Base-by-base conservation (phyloP, 2,113 vertebrate genomes). In the Gobio gobio region DNA sequence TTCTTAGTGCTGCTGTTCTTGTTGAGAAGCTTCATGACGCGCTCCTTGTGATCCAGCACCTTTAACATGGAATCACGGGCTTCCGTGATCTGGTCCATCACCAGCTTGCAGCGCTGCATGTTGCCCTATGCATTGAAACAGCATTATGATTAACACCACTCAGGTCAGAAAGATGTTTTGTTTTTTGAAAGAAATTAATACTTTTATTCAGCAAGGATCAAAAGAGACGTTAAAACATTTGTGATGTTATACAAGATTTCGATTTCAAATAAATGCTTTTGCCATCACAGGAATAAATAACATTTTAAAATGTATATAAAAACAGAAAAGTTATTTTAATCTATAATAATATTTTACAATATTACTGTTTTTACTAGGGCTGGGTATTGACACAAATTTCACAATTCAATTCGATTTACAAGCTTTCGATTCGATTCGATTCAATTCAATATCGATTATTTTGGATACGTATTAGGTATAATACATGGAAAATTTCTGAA, bases 1-100 rank as follows among this genome's bases (percentile, higher is more conserved):
- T 99, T 99, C 92, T 99, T 99, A 89, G 96, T 94, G 86, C 95
- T 93, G 64, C 97, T 96, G 0, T 98, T 99, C 93, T 99, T 99
- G 93, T 99, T 99, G 83, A 99, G 95, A 89, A 99, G 96, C 91
- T 99, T 99, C 92, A 99, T 91, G 88, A 99, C 98, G 78, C 97
- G 96, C 64, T 99, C 98, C 89, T 98, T 98, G 91, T 99, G 98
- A 90, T 99, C 98, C 88, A 99, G 95, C 56, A 99, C 97, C 90
- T 99, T 99, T 90, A 99, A 95, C 98, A 99, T 99, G 91, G 97
- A 97, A 93, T 99, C 98, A 90, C 97, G 96, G 89, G 98, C 97
- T 91, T 99, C 98, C 0, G 94, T 97, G 92, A 99, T 98, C 94
- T 99, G 98, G 94, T 99, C 98, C 97, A 99, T 99, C 88, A 99